Base-by-base conservation (phyloP, 92 coral and sea anemone species). In the Isaurus tuberculatus region DNA sequence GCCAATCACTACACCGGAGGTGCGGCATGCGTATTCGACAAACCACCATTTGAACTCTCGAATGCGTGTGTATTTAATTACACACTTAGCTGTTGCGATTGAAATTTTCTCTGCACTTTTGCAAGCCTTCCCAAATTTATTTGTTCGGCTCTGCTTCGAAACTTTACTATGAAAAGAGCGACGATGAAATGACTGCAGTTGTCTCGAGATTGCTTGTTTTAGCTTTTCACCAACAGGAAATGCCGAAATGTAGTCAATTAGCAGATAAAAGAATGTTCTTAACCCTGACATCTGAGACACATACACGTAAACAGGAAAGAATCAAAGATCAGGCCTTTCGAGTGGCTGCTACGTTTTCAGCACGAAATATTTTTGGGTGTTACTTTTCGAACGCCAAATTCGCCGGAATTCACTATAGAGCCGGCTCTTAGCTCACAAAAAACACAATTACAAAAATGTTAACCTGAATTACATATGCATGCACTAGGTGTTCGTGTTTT, bases 171-270 rank as follows among this genome's bases (percentile, higher is more conserved):
- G 31, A 57, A 29, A 25, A 58, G 68, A 60, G 30, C 34, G 36
- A 11, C 64, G 55, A 32, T 37, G 29, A 77, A 77, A 77, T 77
- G 70, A 58, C 14, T 14, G 19, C 69, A 27, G 19, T 57, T 1
- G 33, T 5, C 53, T 49, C 49, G 33, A 30, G 53, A 77, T 57
- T 70, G 51, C 36, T 36, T 40, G 14, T 64, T 77, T 77, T 36
- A 30, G 53, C 82, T 77, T n/a, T 58, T 77, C 70, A 77, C 25
- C 70, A 77, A 58, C 82, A 36, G 82, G 82, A 77, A 77, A 77
- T 77, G 33, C 68, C 82, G 23, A 23, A 36, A 57, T 77, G 53
- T 34, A 64, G 16, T 63, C 63, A 55, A 55, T 77, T 77, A 77
- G 70, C 70, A 60, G 53, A 57, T 32, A 77, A 77, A 40, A 20